Percentiles rank a stretch among this genome's conserved stretches.
These are phyloP conservation scores for Rhagonycha fulva DNA, from an alignment of 2,888 invertebrate genomes.

Conservation along the genomic window DNA sequence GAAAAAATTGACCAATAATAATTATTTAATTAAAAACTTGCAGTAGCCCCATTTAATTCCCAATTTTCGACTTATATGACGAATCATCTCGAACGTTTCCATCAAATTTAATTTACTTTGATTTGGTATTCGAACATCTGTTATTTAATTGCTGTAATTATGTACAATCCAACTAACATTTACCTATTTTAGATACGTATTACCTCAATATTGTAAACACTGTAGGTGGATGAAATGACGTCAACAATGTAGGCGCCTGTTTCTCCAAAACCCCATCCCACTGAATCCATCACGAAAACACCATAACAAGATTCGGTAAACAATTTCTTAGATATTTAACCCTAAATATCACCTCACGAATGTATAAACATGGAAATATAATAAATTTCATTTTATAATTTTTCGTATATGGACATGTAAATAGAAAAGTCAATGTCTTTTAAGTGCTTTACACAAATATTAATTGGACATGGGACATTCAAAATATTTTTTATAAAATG, in stretches of 20 bases:
- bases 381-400: slow-evolving; percentile 25
- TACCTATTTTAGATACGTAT: slow-evolving; percentile 25
- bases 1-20: not conserved
- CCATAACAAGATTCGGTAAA: slow-evolving; percentile 33
- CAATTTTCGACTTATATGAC: not conserved
- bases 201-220: slow-evolving; percentile 16
- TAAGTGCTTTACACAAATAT: slow-evolving; percentile 1
- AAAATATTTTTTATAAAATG: not conserved
- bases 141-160: slow-evolving; percentile 25
- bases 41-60: not conserved
- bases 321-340: slow-evolving; percentile 24
- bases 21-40: not conserved
- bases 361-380: slow-evolving; percentile 19
- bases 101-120: not conserved
- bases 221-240: slow-evolving; percentile 34
- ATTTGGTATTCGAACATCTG: not conserved
- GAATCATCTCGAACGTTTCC: not conserved
- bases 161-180: slow-evolving; percentile 21
- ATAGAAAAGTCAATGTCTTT: slow-evolving; percentile 2
- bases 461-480: not conserved
- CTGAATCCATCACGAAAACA: slow-evolving; percentile 37
- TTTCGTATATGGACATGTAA: slow-evolving; percentile 15
- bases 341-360: slow-evolving; percentile 19
- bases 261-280: slow-evolving; percentile 44
- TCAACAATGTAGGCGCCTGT: slow-evolving; percentile 40